Evolutionary conservation across 2,113 vertebrate genomes (phyloP), one percentile per base, ranked within the genome.

Genomic region (Myotis brandtii): DNA sequence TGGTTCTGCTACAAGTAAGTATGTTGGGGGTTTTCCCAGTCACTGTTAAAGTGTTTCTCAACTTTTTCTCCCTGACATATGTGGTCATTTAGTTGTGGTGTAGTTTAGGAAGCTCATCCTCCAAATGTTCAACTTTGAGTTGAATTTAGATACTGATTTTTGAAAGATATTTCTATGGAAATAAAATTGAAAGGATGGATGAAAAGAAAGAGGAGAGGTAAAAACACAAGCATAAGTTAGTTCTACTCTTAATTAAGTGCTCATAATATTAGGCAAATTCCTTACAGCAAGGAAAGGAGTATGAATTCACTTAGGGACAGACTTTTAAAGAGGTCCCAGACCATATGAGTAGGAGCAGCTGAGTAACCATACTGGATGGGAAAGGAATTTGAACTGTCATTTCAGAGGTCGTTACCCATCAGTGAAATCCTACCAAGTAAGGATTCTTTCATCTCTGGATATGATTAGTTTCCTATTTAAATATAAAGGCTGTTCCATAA

Each of bases 1-100:
- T 93, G 99, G 99, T 82, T 99, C 99, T 95, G 99, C 99, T 93
- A 99, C 99, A 96, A 99, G 99, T 99, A 98, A 96, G 99, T 99
- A 96, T 95, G 79, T 73, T 72, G 43, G 9, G 16, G 16, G 21
- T 54, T 86, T 86, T 88, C 23, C 32, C 92, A 30, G 66, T 83
- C 18, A 17, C 16, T 79, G 14, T 64, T 85, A 13, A 91, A 80
- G 32, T 85, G 9, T 67, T 81, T 94, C 5, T 86, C 10, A 73
- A 30, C 18, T 62, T 77, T n/a, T 90, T 46, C 16, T 23, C 32
- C 62, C 66, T 76, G 46, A 70, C 40, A 62, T n/a, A 52, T 17
- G 6, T 79, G 73, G 34, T 27, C 27, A 25, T 92, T 86, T 89
- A 95, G 27, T 83, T 91, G 23, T 75, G 2, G 27, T 84, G 25